Evolutionary conservation across 64 coral and sea anemone genomes (phyloP).

Genomic region (Anthopleura sola): DNA sequence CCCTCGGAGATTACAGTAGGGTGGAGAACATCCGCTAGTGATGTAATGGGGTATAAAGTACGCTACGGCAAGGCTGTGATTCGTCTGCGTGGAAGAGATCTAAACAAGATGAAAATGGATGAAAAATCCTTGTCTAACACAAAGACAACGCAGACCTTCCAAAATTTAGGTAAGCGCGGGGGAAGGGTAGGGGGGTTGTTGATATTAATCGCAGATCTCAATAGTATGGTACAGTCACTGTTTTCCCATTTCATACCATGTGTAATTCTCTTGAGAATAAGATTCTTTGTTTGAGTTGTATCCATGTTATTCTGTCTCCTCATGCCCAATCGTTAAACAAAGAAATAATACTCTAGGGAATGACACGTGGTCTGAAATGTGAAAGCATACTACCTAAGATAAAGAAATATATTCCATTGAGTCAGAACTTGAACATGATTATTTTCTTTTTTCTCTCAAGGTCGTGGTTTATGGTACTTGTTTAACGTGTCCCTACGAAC

Average conservation of each 20-base stretch:
- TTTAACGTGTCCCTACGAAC: conserved; percentile 72
- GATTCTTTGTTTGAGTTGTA: neutral
- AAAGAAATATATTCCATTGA: neutral
- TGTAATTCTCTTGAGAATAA: too few species aligned
- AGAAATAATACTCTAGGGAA: too few species aligned
- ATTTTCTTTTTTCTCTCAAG: neutral
- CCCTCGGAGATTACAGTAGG: conserved; percentile 40
- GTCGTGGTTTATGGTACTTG: conserved; percentile 68
- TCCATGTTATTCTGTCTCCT: neutral
- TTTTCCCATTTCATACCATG: neutral
- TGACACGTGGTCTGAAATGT: neutral
- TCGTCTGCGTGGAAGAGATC: conserved; percentile 37
- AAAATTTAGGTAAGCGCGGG: conserved; percentile 40
- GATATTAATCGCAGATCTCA: too few species aligned
- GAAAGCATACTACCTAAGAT: neutral
- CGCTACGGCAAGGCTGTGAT: conserved; percentile 66
- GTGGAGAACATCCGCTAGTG: conserved; percentile 57
- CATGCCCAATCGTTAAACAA: too few species aligned
- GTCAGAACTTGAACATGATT: neutral
- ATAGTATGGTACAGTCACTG: too few species aligned
- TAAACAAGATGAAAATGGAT: conserved; percentile 50
- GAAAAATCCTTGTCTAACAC: conserved; percentile 32
- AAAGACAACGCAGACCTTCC: conserved; percentile 37
- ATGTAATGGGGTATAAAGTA: conserved; percentile 50
- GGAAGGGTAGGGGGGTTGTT: too few species aligned